Evolutionary conservation across 2,113 vertebrate species (phyloP).

Genomic region (Zeus faber): DNA sequence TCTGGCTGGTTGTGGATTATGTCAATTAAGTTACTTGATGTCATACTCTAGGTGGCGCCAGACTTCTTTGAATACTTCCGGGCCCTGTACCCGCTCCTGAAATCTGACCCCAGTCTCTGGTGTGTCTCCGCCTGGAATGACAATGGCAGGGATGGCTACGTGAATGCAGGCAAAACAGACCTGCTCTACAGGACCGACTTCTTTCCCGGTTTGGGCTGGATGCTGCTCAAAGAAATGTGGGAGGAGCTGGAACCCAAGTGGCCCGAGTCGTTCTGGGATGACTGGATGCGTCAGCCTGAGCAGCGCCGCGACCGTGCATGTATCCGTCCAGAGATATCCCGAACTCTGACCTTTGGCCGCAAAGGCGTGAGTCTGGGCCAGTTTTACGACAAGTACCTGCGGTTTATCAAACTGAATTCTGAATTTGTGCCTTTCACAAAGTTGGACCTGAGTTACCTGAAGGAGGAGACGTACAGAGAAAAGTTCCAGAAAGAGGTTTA

Average conservation of each 20-base stretch:
- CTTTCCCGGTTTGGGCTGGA: slow-evolving; percentile 91
- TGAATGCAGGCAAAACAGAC: slow-evolving; percentile 69
- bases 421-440: slow-evolving; percentile 88
- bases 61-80: slow-evolving; percentile 97
- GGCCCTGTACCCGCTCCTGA: slow-evolving; percentile 76
- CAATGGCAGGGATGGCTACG: slow-evolving; percentile 85
- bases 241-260: slow-evolving; percentile 91
- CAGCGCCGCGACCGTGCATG: slow-evolving; percentile 83
- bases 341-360: slow-evolving; percentile 90
- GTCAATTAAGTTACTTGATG: slow-evolving; percentile 2
- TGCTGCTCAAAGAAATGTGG: slow-evolving; percentile 84
- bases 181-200: slow-evolving; percentile 92
- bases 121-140: slow-evolving; percentile 95
- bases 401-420: slow-evolving; percentile 90
- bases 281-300: slow-evolving; percentile 90
- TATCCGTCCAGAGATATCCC: slow-evolving; percentile 86
- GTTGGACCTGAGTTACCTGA: slow-evolving; percentile 83
- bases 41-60: slow-evolving; percentile 77
- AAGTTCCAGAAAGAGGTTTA: slow-evolving; percentile 78
- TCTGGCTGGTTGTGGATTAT: neutral
- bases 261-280: slow-evolving; percentile 92
- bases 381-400: slow-evolving; percentile 92
- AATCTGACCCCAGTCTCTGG: slow-evolving; percentile 80
- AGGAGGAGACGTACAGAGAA: slow-evolving; percentile 70
- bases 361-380: slow-evolving; percentile 94